phyloP scores from a whole-genome alignment of 2,797 vertebrate species.

The Chrysocyon brachyurus region DNA sequence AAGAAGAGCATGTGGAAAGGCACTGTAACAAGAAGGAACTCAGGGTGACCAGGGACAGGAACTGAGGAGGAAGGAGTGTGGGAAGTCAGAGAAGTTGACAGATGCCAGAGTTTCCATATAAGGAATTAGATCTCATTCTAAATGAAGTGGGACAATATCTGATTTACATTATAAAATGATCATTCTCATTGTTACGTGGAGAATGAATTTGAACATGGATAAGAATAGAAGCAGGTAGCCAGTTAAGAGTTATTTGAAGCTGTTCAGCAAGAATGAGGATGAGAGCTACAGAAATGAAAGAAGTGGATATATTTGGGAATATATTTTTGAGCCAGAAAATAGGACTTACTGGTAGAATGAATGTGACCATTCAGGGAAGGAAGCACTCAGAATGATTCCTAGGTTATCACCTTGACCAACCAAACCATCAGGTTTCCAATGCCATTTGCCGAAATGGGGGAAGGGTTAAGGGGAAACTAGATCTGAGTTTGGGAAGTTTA shows the following conservation, averaged over 20 bases:
- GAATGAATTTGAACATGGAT: not conserved
- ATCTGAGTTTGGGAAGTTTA: constrained; percentile 39
- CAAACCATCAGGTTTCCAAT: not conserved
- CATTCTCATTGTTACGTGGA: not conserved
- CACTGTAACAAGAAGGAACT: not conserved
- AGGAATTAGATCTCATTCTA: not conserved
- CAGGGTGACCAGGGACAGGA: not conserved
- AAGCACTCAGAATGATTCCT: not conserved
- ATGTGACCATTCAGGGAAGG: not conserved
- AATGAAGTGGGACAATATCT: not conserved
- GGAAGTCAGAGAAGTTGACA: not conserved
- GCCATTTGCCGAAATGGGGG: not conserved
- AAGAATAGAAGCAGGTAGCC: constrained; percentile 46
- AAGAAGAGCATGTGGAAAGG: not conserved
- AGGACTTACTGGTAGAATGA: not conserved
- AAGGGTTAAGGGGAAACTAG: not conserved
- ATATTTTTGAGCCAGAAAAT: constrained; percentile 29
- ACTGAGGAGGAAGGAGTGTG: not conserved
- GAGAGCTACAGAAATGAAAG: not conserved
- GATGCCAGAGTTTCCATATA: not conserved
- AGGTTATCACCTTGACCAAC: not conserved
- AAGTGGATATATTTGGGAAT: not conserved
- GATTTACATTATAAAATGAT: not conserved
- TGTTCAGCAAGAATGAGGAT: constrained; percentile 34
- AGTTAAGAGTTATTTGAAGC: not conserved